Evolutionary conservation across 2,888 invertebrate species (phyloP), one percentile per base, ranked within the genome.

Genomic region (Ichneumon xanthorius): DNA sequence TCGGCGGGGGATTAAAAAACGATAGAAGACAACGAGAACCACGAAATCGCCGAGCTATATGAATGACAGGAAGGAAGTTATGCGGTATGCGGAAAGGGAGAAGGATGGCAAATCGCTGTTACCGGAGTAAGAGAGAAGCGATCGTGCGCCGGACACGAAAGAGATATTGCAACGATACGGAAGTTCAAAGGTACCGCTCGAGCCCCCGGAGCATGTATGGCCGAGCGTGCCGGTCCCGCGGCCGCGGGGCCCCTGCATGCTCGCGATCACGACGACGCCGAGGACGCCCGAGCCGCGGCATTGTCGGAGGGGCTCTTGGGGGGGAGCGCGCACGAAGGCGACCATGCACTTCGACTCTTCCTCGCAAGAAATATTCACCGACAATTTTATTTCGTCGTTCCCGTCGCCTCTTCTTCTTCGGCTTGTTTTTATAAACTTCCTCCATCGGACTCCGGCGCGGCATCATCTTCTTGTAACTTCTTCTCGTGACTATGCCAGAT

Each of bases 101-200:
- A 50, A 37, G 22, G 67, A 77, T 33, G 65, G 63, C 63, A 63
- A 48, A 48, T 6, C 22, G 45, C 22, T 45, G 16, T 22, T 9
- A 55, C 30, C 58, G 55, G 76, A 61, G 70, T 65, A 30, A 80
- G 80, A 58, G 67, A 61, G 30, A 61, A n/a, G 14, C 30, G 37
- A 55, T 65, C 30, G 68, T 11, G 65, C 70, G 73, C 71, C 72
- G 73, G 55, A 80, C 78, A 78, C 68, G 83, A 71, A 61, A 61
- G 77, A 85, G 87, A 86, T 86, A 87, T 82, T 71, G 71, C 70
- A 71, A 80, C 72, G 85, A 87, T 86, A 86, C 86, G 86, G 86
- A 88, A 88, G 88, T 88, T 88, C 86, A 88, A 87, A 88, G 86
- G 85, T 88, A 85, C 88, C 88, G 87, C 84, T 33, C 58, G 85